These are phyloP conservation scores for Neuroterus valhalla DNA, from an alignment of 1,140 invertebrate species.

Conservation along the genomic window DNA sequence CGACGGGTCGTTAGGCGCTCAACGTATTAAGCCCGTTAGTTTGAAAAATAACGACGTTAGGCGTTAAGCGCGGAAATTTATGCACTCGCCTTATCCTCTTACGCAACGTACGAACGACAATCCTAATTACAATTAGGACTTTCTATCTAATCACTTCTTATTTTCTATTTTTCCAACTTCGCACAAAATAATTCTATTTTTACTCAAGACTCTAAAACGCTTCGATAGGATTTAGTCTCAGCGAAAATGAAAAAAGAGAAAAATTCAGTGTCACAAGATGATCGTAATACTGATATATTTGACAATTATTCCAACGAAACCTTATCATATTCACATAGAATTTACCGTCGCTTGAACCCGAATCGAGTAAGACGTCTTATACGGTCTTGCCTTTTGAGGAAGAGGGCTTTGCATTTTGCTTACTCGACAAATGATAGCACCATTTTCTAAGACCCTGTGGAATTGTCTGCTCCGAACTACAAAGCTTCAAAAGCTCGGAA, in stretches of 20 bases:
- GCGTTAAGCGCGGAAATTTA: constrained; percentile 13
- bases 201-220: too few relatives aligned
- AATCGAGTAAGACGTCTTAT: background rate
- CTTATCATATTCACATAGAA: constrained; percentile 8
- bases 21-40: constrained; percentile 28
- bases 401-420: constrained; percentile 28
- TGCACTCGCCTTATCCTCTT: constrained; percentile 18
- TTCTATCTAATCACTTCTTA: background rate
- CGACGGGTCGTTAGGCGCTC: constrained; percentile 28
- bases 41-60: constrained; percentile 29
- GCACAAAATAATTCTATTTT: background rate
- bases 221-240: too few relatives aligned
- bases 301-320: background rate
- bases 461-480: constrained; percentile 12
- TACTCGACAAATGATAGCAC: constrained; percentile 24
- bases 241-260: too few relatives aligned
- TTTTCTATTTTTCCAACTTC: constrained; percentile 9
- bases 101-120: constrained; percentile 23
- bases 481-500: constrained; percentile 1
- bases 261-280: too few relatives aligned
- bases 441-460: constrained; percentile 22
- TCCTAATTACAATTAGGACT: constrained; percentile 12
- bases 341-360: constrained; percentile 13
- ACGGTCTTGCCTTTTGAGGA: constrained; percentile 6
- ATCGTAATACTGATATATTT: background rate